These are phyloP conservation scores for Calyptommatus sinebrachiatus DNA, from an alignment of 2,113 vertebrate species.

Conservation along the genomic window DNA sequence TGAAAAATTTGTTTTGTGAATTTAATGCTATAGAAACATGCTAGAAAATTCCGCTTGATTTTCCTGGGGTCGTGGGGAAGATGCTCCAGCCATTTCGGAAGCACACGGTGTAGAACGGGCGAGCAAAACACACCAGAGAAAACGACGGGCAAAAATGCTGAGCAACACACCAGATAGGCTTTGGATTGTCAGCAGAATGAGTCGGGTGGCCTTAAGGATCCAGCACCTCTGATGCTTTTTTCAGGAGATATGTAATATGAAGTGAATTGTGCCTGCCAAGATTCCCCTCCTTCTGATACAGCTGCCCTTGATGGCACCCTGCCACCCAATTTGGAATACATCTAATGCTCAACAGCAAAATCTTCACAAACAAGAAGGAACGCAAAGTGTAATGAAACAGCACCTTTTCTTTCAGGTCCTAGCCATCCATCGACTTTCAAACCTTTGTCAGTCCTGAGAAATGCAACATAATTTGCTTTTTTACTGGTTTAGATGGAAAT, in stretches of 20 bases:
- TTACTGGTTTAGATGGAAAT: neutral
- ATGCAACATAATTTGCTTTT: too few relatives aligned
- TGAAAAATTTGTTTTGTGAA: neutral
- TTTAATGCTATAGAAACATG: constrained; percentile 68
- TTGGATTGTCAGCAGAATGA: neutral
- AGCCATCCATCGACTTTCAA: too few relatives aligned
- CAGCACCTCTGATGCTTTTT: too few relatives aligned
- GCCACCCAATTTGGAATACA: too few relatives aligned
- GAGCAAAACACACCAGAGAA: neutral
- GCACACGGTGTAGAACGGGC: rapidly evolving
- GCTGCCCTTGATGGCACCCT: too few relatives aligned
- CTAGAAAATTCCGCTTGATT: constrained; percentile 68
- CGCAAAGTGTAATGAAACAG: neutral
- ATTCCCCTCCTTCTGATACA: too few relatives aligned
- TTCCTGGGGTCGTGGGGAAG: constrained; percentile 9
- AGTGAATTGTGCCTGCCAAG: too few relatives aligned
- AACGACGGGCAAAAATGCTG: neutral
- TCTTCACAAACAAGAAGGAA: neutral
- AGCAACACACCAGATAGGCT: neutral
- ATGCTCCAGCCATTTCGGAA: neutral
- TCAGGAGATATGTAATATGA: too few relatives aligned
- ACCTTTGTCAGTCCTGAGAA: too few relatives aligned
- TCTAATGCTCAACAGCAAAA: too few relatives aligned
- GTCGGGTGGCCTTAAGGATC: neutral
- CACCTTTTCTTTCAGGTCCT: neutral